Evolutionary conservation across 2,113 vertebrate species (phyloP).

Genomic region (Daubentonia madagascariensis): DNA sequence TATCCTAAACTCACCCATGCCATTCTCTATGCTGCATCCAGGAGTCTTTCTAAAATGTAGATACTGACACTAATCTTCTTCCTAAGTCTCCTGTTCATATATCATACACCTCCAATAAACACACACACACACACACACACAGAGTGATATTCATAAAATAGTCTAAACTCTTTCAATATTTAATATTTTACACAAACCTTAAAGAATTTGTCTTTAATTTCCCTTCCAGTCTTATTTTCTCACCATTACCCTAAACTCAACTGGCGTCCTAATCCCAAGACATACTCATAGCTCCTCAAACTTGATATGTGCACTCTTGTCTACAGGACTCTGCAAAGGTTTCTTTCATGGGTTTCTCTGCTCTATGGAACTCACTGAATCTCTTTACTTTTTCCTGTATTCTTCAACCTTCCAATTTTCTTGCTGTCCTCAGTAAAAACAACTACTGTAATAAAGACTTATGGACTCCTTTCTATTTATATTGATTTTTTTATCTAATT

Average conservation of each 20-base stretch:
- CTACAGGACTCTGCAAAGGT: background rate
- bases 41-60: background rate
- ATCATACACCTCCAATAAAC: background rate
- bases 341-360: background rate
- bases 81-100: fast-evolving
- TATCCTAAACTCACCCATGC: background rate
- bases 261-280: background rate
- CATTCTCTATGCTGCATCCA: background rate
- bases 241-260: background rate
- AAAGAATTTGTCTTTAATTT: background rate
- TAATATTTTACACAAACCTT: background rate
- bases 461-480: background rate
- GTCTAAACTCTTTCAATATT: background rate
- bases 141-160: background rate
- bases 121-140: background rate
- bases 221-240: background rate
- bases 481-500: background rate
- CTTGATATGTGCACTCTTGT: background rate
- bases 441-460: background rate
- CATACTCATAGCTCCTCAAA: background rate
- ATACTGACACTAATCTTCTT: background rate
- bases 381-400: background rate
- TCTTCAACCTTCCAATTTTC: background rate
- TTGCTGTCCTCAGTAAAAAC: background rate
- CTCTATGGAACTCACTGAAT: background rate